Evolutionary conservation across 2,797 vertebrate genomes (phyloP), one percentile per base, ranked within the genome.

Genomic region (Rhynchotus rufescens): DNA sequence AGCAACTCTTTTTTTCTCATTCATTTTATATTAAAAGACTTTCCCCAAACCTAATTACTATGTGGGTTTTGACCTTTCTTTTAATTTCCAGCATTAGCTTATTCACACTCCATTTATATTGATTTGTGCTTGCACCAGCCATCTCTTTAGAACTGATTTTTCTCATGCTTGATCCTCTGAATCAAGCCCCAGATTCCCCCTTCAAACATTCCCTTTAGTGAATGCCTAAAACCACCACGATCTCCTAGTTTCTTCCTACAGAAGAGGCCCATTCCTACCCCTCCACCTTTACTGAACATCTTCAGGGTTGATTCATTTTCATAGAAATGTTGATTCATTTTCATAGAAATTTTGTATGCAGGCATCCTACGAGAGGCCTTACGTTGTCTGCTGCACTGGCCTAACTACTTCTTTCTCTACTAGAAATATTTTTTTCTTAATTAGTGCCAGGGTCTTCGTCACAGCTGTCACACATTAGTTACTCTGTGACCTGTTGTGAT

Each of bases 261-360:
- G 28, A 72, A 57, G 2, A 66, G 23, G 26, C 62, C 49, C 26
- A 30, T 62, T 67, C 38, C n/a, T 36, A 86, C n/a, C 25, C 26
- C 9, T 22, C 10, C 0, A 0, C 21, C 40, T 64, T 82, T 26
- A 52, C 5, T 21, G 2, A 61, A 40, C 10, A 3, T 36, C 17
- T 81, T 74, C 38, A 23, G 15, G 9, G 15, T 62, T 44, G 36
- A 36, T 36, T 36, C 36, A 36, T 36, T 36, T 89, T 75, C 59
- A 40, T 34, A 32, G 9, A 47, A 23, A 17, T 36, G 45, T 21
- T 2, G 2, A 36, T 36, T 36, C 36, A 36, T 36, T 36, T 89
- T 75, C 59, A 40, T 34, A 32, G 9, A 47, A 23, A 17, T 36
- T 51, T 21, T 2, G 2, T 25, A 72, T 6, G 54, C 30, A 59